A percentile compares a stretch with the other conserved stretches of the same genome.
Conservation (phyloP, 1,140 invertebrate genomes). For the Microvelia longipes region DNA sequence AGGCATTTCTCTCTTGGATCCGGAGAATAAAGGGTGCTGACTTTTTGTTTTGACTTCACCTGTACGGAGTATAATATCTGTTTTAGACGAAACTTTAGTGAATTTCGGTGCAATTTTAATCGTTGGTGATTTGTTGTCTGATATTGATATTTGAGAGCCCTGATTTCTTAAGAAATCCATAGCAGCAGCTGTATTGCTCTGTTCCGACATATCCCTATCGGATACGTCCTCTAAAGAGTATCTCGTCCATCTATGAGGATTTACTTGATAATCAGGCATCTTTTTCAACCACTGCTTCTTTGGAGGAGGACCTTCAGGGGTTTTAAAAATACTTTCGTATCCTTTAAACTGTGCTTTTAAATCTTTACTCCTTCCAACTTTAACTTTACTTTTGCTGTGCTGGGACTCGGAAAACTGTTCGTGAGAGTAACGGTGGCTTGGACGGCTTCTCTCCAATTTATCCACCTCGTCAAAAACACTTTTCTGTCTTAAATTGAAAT, state of each 20-base stretch:
- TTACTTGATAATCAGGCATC: slow-evolving; percentile 49
- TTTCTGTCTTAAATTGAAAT: background rate
- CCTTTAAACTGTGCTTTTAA: slow-evolving; percentile 44
- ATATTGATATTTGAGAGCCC: slow-evolving; percentile 31
- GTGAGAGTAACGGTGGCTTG: background rate
- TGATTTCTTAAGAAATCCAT: slow-evolving; percentile 47
- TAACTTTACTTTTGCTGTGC: background rate
- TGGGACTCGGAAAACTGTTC: background rate
- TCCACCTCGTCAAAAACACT: background rate
- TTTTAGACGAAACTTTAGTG: slow-evolving; percentile 17
- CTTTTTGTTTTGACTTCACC: slow-evolving; percentile 7
- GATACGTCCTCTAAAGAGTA: slow-evolving; percentile 56
- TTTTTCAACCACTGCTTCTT: slow-evolving; percentile 21
- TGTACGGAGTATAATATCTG: background rate
- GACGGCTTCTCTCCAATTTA: background rate
- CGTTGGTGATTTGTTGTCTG: slow-evolving; percentile 22
- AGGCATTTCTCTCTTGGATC: slow-evolving; percentile 55
- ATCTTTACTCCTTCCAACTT: slow-evolving; percentile 10
- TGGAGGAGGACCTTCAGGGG: slow-evolving; percentile 40
- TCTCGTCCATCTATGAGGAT: slow-evolving; percentile 61
- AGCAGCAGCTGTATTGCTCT: slow-evolving; percentile 51
- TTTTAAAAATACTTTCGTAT: slow-evolving; percentile 60
- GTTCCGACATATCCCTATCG: slow-evolving; percentile 51
- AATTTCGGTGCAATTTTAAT: slow-evolving; percentile 18
- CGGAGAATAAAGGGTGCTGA: slow-evolving; percentile 36